Evolutionary conservation across 1,140 invertebrate species (phyloP), one percentile per base, ranked within the genome.

Genomic region (Heterodera schachtii): DNA sequence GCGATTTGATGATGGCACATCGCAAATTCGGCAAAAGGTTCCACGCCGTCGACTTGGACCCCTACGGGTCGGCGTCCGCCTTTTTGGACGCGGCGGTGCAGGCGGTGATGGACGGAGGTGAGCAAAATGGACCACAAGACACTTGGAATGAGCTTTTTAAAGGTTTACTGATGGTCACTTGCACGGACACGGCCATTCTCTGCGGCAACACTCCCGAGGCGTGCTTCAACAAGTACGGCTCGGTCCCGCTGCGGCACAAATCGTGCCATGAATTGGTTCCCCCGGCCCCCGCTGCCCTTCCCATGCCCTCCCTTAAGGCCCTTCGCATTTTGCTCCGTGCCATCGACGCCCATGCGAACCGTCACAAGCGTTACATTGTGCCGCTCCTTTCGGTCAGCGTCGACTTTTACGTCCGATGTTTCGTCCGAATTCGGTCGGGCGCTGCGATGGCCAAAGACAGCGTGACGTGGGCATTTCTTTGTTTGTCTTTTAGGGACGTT

Each of bases 331-430:
- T 98, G 43, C 91, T 99, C 41, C 94, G 96, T 88, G 93, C 93
- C 83, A 94, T 99, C 84, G 95, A 98, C 85, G 92, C 93, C 0
- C 94, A 96, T 89, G 97, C 97, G 1, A 96, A 94, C 89, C 92
- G 95, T 60, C 97, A 99, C 91, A 94, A 95, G 31, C 92, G 95
- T 70, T 97, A 96, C 88, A 98, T 98, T 84, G 93, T 93, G 75
- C 98, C 98, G 0, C 84, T 99, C 6, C 86, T 99, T 1, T 96
- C 94, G 43, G 89, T 99, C 73, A 97, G 96, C 79, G 95, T 94
- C 4, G 98, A 99, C 91, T 99, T 99, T 91, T 99, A 99, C 90
- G 93, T 98, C 44, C 91, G 98, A 83, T 93, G 99, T 7, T 98
- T 99, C 92, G 95, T 99, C 1, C 93, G 93, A 87, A 91, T 99